Base-by-base conservation (phyloP, 2,113 vertebrate genomes). In the Nothobranchius kuhntae region DNA sequence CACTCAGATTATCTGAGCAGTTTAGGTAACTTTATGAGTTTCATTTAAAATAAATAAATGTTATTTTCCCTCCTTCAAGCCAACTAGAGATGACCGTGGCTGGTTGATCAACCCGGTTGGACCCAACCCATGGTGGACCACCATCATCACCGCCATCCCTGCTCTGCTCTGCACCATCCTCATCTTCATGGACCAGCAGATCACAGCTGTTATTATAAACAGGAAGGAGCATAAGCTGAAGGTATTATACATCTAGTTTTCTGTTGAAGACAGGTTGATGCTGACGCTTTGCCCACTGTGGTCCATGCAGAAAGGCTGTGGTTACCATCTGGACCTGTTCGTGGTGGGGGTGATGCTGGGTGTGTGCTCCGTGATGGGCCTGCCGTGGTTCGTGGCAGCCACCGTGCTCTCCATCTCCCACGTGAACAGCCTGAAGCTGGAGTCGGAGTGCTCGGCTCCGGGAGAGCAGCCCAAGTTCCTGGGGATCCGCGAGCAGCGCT, bases 141-240 rank as follows among this genome's bases (percentile, higher is more conserved):
- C 94, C 66, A 87, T 98, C 72, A 93, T 98, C 82, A 93, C 95
- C 63, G 78, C 93, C 80, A 85, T 99, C 88, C 98, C 98, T 36
- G 96, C 98, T 65, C 87, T 99, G 65, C 96, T 99, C 83, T 99
- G 98, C 87, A 99, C 98, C 76, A 99, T 99, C 87, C 94, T 99
- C 67, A 98, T 99, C 90, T 99, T 99, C 87, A 99, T 99, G 98
- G 98, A 99, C 89, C 98, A 99, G 81, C 98, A 99, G 90, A 99
- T 99, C 87, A 99, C 98, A 26, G 97, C 98, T 9, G 96, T 99
- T 77, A 99, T 99, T 71, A 99, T 99, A 79, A 99, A 99, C 84
- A 95, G 98, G 86, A 99, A 99, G 91, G 98, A 99, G 72, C 97
- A 99, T 93, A 99, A 99, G 48, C 88, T 99, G 71, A 99, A 99